Percentiles rank a stretch among this genome's conserved stretches.
Conservation (phyloP, 2,113 vertebrate genomes). For the Austrofundulus limnaeus region DNA sequence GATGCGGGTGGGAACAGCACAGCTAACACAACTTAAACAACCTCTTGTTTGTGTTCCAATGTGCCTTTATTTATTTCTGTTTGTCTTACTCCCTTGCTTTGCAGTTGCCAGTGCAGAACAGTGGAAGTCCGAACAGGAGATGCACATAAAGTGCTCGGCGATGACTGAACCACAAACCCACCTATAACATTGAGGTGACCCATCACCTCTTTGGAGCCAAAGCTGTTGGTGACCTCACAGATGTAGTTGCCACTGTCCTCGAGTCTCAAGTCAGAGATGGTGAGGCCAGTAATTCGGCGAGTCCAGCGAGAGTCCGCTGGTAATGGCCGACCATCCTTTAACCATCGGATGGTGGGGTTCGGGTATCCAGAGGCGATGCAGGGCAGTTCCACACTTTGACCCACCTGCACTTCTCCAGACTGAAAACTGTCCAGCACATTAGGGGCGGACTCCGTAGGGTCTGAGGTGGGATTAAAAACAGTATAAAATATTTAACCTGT, state of each 20-base stretch:
- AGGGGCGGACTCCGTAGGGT: constrained; percentile 93
- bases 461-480: constrained; percentile 63
- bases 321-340: constrained; percentile 92
- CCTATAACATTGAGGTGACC: constrained; percentile 93
- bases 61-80: constrained; percentile 15
- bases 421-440: constrained; percentile 94
- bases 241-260: constrained; percentile 97
- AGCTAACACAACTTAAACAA: background rate
- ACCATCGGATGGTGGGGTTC: constrained; percentile 92
- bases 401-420: constrained; percentile 87
- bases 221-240: constrained; percentile 98
- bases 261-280: constrained; percentile 88
- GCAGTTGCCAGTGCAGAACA: constrained; percentile 8
- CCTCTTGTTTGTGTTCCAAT: constrained; percentile 11
- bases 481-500: background rate
- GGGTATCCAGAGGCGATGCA: constrained; percentile 96
- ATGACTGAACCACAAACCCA: constrained; percentile 45
- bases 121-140: background rate
- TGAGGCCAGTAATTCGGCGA: constrained; percentile 89
- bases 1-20: background rate
- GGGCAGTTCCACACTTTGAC: constrained; percentile 89
- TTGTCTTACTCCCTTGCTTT: constrained; percentile 17
- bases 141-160: background rate
- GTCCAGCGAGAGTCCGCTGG: constrained; percentile 91
- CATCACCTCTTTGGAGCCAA: constrained; percentile 93